A percentile compares a stretch with the other conserved stretches of the same genome.
Conservation (phyloP, 1,140 invertebrate species). For the Ceratosolen solmsi region DNA sequence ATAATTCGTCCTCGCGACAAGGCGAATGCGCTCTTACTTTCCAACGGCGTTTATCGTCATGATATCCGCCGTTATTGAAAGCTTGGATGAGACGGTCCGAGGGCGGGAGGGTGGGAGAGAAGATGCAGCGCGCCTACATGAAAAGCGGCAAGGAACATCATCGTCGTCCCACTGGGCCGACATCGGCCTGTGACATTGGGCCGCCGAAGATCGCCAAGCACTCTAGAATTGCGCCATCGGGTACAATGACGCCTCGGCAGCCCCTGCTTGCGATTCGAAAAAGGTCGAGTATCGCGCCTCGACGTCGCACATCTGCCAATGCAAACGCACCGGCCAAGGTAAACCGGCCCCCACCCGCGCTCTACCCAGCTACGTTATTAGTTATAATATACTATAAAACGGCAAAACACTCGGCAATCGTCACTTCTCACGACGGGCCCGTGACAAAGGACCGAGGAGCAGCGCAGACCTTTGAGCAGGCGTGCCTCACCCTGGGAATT, state of each 20-base stretch:
- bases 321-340: conserved; percentile 73
- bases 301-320: conserved; percentile 71
- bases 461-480: neutral
- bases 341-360: conserved; percentile 55
- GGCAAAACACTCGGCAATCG: conserved; percentile 65
- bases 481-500: neutral
- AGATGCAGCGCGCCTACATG: neutral
- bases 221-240: conserved; percentile 27
- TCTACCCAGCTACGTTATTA: conserved; percentile 61
- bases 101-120: no score
- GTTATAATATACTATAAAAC: conserved; percentile 75
- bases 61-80: neutral
- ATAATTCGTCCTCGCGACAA: no score
- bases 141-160: neutral
- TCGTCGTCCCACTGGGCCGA: neutral
- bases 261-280: conserved; percentile 55
- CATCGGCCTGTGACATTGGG: conserved; percentile 65
- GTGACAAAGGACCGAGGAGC: conserved; percentile 27
- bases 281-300: conserved; percentile 64
- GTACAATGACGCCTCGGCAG: conserved; percentile 43
- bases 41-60: neutral
- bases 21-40: neutral
- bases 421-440: conserved; percentile 50
- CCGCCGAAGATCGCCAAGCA: conserved; percentile 50
- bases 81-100: neutral